Conservation (phyloP, 2,797 vertebrate genomes). For the Siniperca scherzeri region DNA sequence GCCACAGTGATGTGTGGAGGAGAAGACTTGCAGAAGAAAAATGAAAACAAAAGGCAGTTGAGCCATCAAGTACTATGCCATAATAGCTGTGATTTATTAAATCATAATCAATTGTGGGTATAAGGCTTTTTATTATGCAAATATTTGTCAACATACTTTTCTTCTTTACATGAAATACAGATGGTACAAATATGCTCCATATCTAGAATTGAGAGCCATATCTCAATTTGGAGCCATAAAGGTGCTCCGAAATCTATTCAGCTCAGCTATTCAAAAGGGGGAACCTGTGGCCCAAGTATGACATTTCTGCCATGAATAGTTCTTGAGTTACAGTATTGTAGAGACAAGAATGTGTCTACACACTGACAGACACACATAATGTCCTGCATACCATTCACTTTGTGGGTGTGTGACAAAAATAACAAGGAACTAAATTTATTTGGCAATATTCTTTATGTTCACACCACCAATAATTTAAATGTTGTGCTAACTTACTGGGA, state of each 20-base stretch:
- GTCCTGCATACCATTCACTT: background rate
- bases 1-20: constrained; percentile 71
- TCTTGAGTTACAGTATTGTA: background rate
- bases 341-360: background rate
- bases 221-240: background rate
- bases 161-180: background rate
- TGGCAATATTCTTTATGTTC: background rate
- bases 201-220: background rate
- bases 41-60: background rate
- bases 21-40: constrained; percentile 54
- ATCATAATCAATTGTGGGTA: background rate
- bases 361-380: background rate
- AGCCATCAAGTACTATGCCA: background rate
- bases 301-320: background rate
- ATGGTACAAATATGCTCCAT: background rate
- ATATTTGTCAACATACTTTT: constrained; percentile 16
- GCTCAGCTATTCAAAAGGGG: background rate
- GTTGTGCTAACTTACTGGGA: constrained; percentile 37
- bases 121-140: background rate
- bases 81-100: background rate
- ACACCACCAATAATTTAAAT: background rate
- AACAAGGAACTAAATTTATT: background rate
- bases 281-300: background rate
- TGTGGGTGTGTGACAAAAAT: background rate
- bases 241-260: background rate